phyloP scores from a whole-genome alignment of 2,113 vertebrate species.

The Pedetes capensis region DNA sequence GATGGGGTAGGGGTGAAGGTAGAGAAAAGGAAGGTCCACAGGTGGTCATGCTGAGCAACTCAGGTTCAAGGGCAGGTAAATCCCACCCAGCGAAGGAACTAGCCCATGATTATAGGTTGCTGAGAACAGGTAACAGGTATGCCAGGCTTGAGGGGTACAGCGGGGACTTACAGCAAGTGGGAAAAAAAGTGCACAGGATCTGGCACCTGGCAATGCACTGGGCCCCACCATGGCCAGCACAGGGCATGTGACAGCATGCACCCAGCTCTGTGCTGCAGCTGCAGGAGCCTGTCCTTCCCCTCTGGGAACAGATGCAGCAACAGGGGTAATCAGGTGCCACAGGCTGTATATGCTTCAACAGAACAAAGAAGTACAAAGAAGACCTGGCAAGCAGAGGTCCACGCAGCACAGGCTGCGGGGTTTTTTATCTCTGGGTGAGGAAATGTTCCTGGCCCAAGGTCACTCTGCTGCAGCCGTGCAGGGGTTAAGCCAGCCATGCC shows the following conservation, averaged over 20 bases:
- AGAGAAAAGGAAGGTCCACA: neutral
- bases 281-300: neutral
- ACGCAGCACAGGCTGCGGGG: neutral
- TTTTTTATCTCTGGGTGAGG: neutral
- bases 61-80: neutral
- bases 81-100: neutral
- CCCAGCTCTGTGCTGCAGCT: neutral
- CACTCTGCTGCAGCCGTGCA: neutral
- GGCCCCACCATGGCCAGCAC: fast-evolving
- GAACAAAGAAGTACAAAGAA: too few relatives aligned
- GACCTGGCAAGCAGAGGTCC: too few relatives aligned
- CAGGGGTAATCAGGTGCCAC: fast-evolving
- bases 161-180: neutral
- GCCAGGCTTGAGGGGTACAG: fast-evolving
- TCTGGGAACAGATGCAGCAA: neutral
- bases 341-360: neutral
- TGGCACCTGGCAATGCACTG: fast-evolving
- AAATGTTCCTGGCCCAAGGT: neutral
- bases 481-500: fast-evolving
- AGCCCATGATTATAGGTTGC: neutral
- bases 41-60: neutral
- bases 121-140: too few relatives aligned
- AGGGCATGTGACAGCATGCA: fast-evolving
- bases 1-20: neutral
- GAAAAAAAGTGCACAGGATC: neutral